phyloP scores from a whole-genome alignment of 2,797 vertebrate species.

The Varecia variegata region DNA sequence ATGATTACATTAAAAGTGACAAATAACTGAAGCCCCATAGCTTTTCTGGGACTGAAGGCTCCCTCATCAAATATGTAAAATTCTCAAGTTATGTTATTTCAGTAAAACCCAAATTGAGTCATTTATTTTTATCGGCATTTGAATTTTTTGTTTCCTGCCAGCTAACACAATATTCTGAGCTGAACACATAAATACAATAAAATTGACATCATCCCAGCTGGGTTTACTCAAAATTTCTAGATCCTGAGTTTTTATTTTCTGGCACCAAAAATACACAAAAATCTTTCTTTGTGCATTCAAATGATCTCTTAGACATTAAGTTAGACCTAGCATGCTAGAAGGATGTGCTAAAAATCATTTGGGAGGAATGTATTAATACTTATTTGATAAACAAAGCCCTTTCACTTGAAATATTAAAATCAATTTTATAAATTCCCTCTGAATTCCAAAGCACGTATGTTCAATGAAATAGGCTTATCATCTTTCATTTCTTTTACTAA shows the following conservation, averaged over 20 bases:
- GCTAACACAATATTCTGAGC: conserved; percentile 52
- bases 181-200: conserved; percentile 62
- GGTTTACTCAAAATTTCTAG: conserved; percentile 40
- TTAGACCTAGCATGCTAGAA: neutral
- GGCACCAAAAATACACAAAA: neutral
- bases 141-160: conserved; percentile 35
- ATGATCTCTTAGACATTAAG: neutral
- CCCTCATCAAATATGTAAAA: conserved; percentile 71
- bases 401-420: neutral
- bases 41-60: conserved; percentile 53
- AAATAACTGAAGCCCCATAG: conserved; percentile 44
- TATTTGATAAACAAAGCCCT: neutral
- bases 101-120: conserved; percentile 52
- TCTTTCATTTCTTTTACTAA: neutral
- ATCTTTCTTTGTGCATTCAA: neutral
- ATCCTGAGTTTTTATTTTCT: conserved; percentile 43
- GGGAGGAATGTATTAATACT: neutral
- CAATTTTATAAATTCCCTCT: neutral
- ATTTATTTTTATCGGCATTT: conserved; percentile 64
- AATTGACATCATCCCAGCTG: conserved; percentile 51
- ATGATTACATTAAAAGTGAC: conserved; percentile 56
- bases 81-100: conserved; percentile 67
- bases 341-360: neutral
- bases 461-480: neutral
- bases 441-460: neutral